Base-by-base conservation (phyloP, 2,888 invertebrate genomes). In the Eilema depressum region DNA sequence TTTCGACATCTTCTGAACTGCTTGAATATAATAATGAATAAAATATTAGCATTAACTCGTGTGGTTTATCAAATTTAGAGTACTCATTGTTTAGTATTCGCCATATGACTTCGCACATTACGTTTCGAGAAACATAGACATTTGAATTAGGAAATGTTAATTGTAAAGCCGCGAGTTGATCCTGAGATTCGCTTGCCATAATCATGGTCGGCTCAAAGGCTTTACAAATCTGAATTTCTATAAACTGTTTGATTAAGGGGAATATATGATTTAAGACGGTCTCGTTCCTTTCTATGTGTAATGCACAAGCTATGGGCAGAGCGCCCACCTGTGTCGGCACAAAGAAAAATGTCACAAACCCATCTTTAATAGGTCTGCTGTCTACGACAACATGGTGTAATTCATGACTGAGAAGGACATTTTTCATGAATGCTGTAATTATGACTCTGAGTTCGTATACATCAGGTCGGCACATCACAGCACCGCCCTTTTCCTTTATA, bases 341-440 rank as follows among this genome's bases (percentile, higher is more conserved):
- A 37, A 84, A 83, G 4, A 87, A 70, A 23, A 82, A 78, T 1
- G 87, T 86, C 1, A n/a, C 53, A 20, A 53, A 53, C 20, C 53
- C 53, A 53, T 53, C 53, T 53, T 53, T 53, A n/a, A 53, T 53
- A n/a, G 53, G 20, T 53, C 53, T 53, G 5, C 53, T 53, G 20
- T 53, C 53, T n/a, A 53, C 10, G 75, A 76, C 2, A 79, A 75
- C 0, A 56, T 71, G 68, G n/a, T 88, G 81, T 7, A 83, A 26
- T 1, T 74, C 81, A 41, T 78, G 73, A 7, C 78, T 73, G 0
- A 67, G n/a, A 3, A 86, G 63, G 0, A 85, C 78, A 59, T 81
- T 78, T 56, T 83, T 86, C 88, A 89, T 89, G 2, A 82, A 75
- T 17, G 86, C 84, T 5, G 88, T 88, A 14, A 88, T 71, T 2